These are phyloP conservation scores for Cuniculus paca DNA, from an alignment of 2,797 vertebrate genomes.

Conservation along the genomic window DNA sequence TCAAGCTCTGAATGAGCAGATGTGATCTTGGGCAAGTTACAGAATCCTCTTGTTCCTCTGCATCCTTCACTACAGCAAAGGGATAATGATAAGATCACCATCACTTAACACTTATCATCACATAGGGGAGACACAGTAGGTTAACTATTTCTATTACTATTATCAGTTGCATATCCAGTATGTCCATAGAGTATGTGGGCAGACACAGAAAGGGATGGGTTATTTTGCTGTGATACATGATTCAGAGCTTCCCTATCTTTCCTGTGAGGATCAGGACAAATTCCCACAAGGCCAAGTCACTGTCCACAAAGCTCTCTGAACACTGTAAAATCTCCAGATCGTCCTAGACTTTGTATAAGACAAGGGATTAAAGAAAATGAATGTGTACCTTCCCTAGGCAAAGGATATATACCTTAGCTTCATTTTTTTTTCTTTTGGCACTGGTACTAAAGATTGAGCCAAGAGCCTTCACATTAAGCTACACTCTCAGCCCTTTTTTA, in stretches of 20 bases:
- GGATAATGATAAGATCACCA: background rate
- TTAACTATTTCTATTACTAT: background rate
- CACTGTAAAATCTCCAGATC: background rate
- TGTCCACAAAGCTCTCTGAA: background rate
- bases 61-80: background rate
- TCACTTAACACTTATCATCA: background rate
- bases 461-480: background rate
- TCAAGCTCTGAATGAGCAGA: background rate
- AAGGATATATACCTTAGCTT: background rate
- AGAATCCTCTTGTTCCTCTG: background rate
- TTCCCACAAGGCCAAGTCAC: background rate
- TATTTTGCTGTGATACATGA: too few relatives aligned
- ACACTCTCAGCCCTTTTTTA: background rate
- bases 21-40: background rate
- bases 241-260: background rate
- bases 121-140: too few relatives aligned
- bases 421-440: background rate
- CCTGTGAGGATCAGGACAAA: background rate
- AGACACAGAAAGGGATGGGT: background rate
- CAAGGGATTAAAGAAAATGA: background rate
- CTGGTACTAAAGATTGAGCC: background rate
- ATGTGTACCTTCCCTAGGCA: background rate
- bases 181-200: background rate
- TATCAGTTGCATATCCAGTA: rapidly evolving
- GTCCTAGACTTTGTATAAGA: background rate